A percentile compares a stretch with the other conserved stretches of the same genome.
These are phyloP conservation scores for Lomographa bimaculata DNA, from an alignment of 2,888 invertebrate genomes.

Conservation along the genomic window DNA sequence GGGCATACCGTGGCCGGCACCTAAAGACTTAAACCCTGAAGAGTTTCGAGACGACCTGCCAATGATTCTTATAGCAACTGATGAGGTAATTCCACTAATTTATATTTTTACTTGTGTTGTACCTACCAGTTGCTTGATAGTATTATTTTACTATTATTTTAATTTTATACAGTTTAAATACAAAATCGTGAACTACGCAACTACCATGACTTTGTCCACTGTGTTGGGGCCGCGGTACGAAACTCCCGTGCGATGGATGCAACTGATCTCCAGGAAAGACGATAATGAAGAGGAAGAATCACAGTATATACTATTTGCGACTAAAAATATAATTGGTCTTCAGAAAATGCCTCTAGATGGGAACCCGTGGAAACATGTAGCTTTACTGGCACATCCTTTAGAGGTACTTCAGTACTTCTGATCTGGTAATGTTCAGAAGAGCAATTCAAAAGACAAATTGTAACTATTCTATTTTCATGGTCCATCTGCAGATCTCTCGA, in stretches of 20 bases:
- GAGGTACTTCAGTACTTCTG: too few relatives aligned
- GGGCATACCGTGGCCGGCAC: slow-evolving; percentile 63
- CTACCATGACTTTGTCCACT: slow-evolving; percentile 86
- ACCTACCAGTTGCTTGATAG: too few relatives aligned
- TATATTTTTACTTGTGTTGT: too few relatives aligned
- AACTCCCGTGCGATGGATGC: slow-evolving; percentile 77
- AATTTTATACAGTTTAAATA: slow-evolving; percentile 85
- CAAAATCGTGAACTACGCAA: slow-evolving; percentile 85
- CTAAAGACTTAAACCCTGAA: slow-evolving; percentile 45
- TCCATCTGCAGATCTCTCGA: slow-evolving; percentile 49
- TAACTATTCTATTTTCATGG: too few relatives aligned
- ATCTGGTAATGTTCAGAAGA: too few relatives aligned
- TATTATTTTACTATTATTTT: too few relatives aligned
- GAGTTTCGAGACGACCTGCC: slow-evolving; percentile 52
- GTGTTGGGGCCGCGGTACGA: slow-evolving; percentile 88
- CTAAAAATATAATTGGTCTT: slow-evolving; percentile 86
- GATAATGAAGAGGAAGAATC: slow-evolving; percentile 36
- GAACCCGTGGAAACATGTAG: slow-evolving; percentile 87
- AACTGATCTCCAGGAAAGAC: slow-evolving; percentile 55
- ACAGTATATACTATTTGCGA: slow-evolving; percentile 85
- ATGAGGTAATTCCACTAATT: slow-evolving; percentile 85
- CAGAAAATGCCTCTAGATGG: slow-evolving; percentile 88
- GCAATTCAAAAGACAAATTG: too few relatives aligned
- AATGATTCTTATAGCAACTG: slow-evolving; percentile 83
- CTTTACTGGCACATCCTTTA: slow-evolving; percentile 85